Evolutionary conservation across 2,113 vertebrate species (phyloP).

Genomic region (Pachycephala philippinensis): DNA sequence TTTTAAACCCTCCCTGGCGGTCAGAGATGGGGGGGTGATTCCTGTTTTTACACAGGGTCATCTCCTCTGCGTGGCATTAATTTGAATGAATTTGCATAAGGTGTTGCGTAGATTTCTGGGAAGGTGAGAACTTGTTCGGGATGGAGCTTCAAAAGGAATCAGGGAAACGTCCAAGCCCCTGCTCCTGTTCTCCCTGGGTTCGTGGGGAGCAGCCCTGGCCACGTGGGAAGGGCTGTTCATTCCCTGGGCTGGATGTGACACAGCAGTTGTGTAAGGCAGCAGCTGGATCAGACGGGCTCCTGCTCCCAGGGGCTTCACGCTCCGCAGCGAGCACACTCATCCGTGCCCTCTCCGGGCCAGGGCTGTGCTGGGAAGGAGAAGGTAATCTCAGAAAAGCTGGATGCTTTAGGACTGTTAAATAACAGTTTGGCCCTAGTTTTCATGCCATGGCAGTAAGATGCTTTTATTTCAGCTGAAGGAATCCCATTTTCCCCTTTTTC

Average conservation of each 20-base stretch:
- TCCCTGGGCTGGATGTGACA: not conserved
- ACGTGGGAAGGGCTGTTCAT: accelerated
- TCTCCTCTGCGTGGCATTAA: accelerated
- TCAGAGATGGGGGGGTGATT: not conserved
- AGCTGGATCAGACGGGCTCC: not conserved
- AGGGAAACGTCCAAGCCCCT: accelerated
- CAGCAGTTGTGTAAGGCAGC: not conserved
- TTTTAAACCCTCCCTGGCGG: not conserved
- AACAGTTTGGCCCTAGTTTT: not conserved
- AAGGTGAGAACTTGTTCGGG: not conserved
- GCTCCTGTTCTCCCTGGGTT: not conserved
- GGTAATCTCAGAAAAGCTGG: not conserved
- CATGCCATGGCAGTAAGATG: not conserved
- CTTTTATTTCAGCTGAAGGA: not conserved
- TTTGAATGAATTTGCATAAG: not conserved
- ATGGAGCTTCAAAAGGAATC: not conserved
- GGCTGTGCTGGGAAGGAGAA: not conserved
- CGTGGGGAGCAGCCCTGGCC: not conserved
- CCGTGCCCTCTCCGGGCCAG: accelerated
- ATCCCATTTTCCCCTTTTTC: not conserved
- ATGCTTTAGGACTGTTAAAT: not conserved
- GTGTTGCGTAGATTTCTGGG: not conserved
- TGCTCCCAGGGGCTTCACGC: not conserved
- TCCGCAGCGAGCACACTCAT: not conserved
- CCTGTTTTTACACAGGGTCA: not conserved